Evolutionary conservation across 2,888 invertebrate species (phyloP).

Genomic region (Caenorhabditis imperialis): DNA sequence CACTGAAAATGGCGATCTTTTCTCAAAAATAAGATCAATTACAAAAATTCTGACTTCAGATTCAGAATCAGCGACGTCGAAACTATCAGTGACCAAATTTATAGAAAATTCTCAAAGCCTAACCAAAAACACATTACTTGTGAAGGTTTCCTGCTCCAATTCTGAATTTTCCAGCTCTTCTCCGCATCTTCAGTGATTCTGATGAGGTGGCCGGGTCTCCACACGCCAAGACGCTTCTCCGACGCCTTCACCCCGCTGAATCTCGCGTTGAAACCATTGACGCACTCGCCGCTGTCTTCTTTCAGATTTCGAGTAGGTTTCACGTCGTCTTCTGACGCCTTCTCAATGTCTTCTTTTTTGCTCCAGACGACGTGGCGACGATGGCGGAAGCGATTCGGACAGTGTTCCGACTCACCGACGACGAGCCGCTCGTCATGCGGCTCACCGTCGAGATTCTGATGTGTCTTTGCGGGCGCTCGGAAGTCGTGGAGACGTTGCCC

Average conservation of each 20-base stretch:
- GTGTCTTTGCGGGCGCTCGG: constrained; percentile 35
- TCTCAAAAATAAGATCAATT: too few species aligned
- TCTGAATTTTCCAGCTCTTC: constrained; percentile 14
- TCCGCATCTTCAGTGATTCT: constrained; percentile 29
- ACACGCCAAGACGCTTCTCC: constrained; percentile 8
- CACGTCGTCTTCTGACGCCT: neutral
- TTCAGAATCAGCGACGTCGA: too few species aligned
- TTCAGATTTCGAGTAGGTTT: constrained; percentile 26
- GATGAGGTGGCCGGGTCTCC: constrained; percentile 14
- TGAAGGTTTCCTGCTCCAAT: too few species aligned
- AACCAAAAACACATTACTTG: too few species aligned
- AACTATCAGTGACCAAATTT: too few species aligned
- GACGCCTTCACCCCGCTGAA: constrained; percentile 1
- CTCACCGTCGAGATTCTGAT: constrained; percentile 36
- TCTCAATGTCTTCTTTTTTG: constrained; percentile 1
- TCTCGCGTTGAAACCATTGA: constrained; percentile 16
- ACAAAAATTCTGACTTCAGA: too few species aligned
- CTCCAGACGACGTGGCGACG: constrained; percentile 32
- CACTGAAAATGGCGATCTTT: too few species aligned
- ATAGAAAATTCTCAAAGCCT: too few species aligned
- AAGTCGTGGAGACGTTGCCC: constrained; percentile 14
- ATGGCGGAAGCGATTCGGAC: constrained; percentile 27
- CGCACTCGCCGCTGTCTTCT: constrained; percentile 27
- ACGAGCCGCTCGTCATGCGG: constrained; percentile 35
- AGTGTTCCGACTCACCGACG: constrained; percentile 15